Evolutionary conservation across 1,140 invertebrate genomes (phyloP), one percentile per base, ranked within the genome.

Genomic region (Caenorhabditis brenneri): DNA sequence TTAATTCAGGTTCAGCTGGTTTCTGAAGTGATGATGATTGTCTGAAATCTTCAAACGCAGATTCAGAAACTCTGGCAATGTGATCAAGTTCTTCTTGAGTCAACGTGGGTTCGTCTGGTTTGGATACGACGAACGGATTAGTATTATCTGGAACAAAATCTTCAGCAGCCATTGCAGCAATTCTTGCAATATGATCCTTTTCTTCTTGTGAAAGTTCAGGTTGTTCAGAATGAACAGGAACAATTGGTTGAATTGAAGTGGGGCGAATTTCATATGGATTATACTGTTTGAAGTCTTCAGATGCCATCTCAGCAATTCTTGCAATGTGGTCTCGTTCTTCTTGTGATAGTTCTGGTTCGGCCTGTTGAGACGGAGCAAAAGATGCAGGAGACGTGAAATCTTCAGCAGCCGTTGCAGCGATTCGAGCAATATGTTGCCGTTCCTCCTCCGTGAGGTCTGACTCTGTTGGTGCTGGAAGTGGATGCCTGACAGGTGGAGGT

Each of bases 261-360:
- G 10, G 22, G 10, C n/a, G 39, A 15, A 16, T 22, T 31, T 51
- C 15, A n/a, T n/a, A n/a, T n/a, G n/a, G n/a, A n/a, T n/a, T n/a
- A n/a, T n/a, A n/a, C 19, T 12, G 2, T 6, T 5, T n/a, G n/a
- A 29, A 29, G 22, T 82, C 80, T 22, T 82, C 27, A 16, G 22
- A 7, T 42, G 55, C 81, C 39, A 65, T 42, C 31, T 33, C 33
- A n/a, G 55, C 39, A 15, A 85, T 74, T 49, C 46, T 27, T 4
- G 84, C 15, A 82, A 85, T 85, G 33, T 85, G 84, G 1, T 83
- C 84, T 39, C 39, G 19, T 74, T 83, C 81, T 69, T 83, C 81
- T 51, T 83, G 31, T 0, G 79, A 27, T 31, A 81, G 36, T 33
- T 53, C 29, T 24, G 79, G 79, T 31, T 81, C 79, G 15, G 15